These are phyloP conservation scores for Geopemphigus sp. DNA, from an alignment of 1,140 invertebrate species.

Conservation along the genomic window DNA sequence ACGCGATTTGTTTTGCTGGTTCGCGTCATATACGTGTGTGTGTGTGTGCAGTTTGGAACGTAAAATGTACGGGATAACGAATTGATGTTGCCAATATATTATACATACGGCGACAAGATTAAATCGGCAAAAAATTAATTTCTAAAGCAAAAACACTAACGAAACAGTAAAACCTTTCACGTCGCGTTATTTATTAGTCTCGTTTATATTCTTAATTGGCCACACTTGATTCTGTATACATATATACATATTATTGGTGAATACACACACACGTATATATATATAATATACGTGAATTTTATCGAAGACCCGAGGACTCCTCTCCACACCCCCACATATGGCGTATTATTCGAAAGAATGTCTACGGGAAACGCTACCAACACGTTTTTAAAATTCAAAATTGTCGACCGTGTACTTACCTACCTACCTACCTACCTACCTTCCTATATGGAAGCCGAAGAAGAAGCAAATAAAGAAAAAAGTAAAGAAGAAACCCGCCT, in stretches of 20 bases:
- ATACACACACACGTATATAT: slow-evolving; percentile 1
- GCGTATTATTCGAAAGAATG: not conserved
- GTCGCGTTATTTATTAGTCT: slow-evolving; percentile 19
- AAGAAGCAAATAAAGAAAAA: not conserved
- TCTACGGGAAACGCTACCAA: not conserved
- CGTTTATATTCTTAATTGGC: slow-evolving; percentile 18
- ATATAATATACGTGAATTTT: not conserved
- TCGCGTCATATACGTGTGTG: not conserved
- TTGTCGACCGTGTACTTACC: too few relatives aligned
- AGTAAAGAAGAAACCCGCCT: not conserved
- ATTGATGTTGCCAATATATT: not conserved
- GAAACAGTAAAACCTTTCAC: not conserved
- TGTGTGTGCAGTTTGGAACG: not conserved
- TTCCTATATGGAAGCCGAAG: not conserved
- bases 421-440: too few relatives aligned
- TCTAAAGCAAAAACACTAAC: not conserved
- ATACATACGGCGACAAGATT: not conserved
- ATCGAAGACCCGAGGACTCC: not conserved
- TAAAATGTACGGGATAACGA: not conserved
- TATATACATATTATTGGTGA: not conserved
- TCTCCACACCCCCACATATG: not conserved
- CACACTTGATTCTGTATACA: not conserved
- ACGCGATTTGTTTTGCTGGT: not conserved
- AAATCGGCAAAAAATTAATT: slow-evolving; percentile 17
- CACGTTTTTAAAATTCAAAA: slow-evolving; percentile 22